Evolutionary conservation across 2,797 vertebrate genomes (phyloP), one percentile per base, ranked within the genome.

Genomic region (Eidolon dupreanum): DNA sequence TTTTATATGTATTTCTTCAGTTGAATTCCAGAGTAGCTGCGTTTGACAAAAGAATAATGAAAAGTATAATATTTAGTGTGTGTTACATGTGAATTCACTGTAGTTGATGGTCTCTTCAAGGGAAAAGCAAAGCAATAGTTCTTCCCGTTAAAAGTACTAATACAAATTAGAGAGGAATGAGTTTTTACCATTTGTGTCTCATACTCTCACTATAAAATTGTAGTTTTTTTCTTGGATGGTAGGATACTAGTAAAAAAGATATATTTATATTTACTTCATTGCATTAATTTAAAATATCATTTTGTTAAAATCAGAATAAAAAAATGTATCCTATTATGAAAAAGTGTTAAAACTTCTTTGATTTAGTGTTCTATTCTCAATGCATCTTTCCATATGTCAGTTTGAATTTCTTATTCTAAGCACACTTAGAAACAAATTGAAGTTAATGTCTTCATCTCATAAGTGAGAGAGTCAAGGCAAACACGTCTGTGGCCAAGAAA

Each of bases 221-320:
- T 8, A 61, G 1, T 49, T 49, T 81, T 81, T 88, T 71, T 83
- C 24, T 8, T 22, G 8, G 4, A 36, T 74, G 55, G 26, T 88
- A 59, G 1, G n/a, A 36, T 70, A 33, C 1, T 83, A 89, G 15
- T 53, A 91, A 83, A 82, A 11, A 77, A 65, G 59, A 49, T 15
- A 49, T 16, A 49, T 49, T 49, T 16, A n/a, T 13, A 51, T 46
- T 87, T 86, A 68, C 13, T 59, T 93, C 8, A 41, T 49, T 83
- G 24, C 4, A 41, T 24, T 68, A 24, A 31, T 74, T 81, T 83
- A 63, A 87, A 89, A 87, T 16, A 8, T 31, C 10, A 53, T 71
- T 87, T 93, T 87, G 22, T 89, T 36, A n/a, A 91, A 90, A 86
- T 85, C 11, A 74, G 68, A 82, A 81, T 22, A 17, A 90, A 85